phyloP scores from a whole-genome alignment of 2,888 invertebrate species.

The Malthinus seriepunctatus region DNA sequence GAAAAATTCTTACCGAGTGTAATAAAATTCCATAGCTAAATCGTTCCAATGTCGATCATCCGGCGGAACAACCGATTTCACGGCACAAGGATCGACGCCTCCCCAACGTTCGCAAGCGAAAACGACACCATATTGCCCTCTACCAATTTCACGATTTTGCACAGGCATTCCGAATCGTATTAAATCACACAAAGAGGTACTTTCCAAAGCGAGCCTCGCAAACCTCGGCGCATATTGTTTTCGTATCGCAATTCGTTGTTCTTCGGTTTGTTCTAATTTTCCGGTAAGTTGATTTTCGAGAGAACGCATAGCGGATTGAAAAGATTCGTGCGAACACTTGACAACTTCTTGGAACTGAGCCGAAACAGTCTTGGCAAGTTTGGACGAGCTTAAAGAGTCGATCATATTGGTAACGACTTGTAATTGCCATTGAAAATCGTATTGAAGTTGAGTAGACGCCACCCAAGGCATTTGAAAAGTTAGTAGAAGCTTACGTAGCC shows the following conservation, averaged over 20 bases:
- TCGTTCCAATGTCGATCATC: slow-evolving; percentile 90
- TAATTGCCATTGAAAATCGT: slow-evolving; percentile 68
- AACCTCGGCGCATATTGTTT: slow-evolving; percentile 80
- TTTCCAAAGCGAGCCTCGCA: slow-evolving; percentile 80
- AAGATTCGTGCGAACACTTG: slow-evolving; percentile 76
- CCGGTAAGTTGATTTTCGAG: slow-evolving; percentile 72
- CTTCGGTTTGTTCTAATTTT: slow-evolving; percentile 78
- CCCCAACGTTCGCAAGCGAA: slow-evolving; percentile 80
- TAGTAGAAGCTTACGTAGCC: slow-evolving; percentile 66
- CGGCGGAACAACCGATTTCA: slow-evolving; percentile 86
- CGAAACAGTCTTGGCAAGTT: slow-evolving; percentile 73
- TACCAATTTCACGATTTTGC: slow-evolving; percentile 68
- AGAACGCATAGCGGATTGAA: slow-evolving; percentile 71
- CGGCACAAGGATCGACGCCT: slow-evolving; percentile 74
- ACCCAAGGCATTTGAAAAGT: slow-evolving; percentile 65
- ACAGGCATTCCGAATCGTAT: slow-evolving; percentile 74
- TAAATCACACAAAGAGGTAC: slow-evolving; percentile 79
- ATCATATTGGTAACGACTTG: slow-evolving; percentile 71
- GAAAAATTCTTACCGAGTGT: slow-evolving; percentile 66
- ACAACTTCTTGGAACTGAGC: slow-evolving; percentile 74
- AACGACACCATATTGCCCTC: slow-evolving; percentile 90
- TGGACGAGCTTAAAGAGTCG: slow-evolving; percentile 69
- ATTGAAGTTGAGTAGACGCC: slow-evolving; percentile 49
- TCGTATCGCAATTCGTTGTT: slow-evolving; percentile 73
- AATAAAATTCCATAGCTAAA: slow-evolving; percentile 89